Evolutionary conservation across 2,113 vertebrate species (phyloP).

Genomic region (Grantiella picta): DNA sequence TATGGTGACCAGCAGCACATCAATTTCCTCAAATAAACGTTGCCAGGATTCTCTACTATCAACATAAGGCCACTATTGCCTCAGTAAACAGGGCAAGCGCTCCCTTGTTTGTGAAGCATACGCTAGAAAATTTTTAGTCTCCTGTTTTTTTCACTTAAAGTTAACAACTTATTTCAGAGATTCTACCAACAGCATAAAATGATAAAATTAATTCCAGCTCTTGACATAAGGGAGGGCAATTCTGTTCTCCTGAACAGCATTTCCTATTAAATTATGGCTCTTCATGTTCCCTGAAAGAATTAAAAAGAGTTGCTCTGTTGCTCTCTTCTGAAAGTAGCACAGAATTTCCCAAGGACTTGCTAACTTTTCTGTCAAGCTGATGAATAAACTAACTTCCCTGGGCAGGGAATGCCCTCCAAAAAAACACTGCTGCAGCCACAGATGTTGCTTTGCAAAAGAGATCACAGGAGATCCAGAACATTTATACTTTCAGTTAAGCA

Average conservation of each 20-base stretch:
- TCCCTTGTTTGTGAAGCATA: not conserved
- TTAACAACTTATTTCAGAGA: not conserved
- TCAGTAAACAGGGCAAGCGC: not conserved
- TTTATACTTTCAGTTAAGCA: not conserved
- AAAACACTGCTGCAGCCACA: not conserved
- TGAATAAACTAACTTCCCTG: not conserved
- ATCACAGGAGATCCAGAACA: not conserved
- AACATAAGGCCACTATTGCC: not conserved
- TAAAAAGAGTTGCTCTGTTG: not conserved
- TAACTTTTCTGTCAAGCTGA: not conserved
- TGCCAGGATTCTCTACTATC: not conserved
- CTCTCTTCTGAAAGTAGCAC: not conserved
- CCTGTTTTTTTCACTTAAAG: not conserved
- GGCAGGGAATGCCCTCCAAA: not conserved
- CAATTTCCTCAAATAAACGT: not conserved
- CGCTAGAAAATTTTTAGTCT: not conserved
- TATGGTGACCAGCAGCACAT: not conserved
- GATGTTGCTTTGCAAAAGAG: not conserved
- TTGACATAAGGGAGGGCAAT: not conserved
- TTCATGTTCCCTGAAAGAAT: not conserved
- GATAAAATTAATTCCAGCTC: not conserved
- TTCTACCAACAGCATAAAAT: not conserved
- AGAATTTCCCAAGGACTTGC: not conserved
- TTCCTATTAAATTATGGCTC: not conserved
- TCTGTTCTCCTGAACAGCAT: not conserved